Conservation (phyloP, 2,113 vertebrate species). For the Erythrocercus mccallii region DNA sequence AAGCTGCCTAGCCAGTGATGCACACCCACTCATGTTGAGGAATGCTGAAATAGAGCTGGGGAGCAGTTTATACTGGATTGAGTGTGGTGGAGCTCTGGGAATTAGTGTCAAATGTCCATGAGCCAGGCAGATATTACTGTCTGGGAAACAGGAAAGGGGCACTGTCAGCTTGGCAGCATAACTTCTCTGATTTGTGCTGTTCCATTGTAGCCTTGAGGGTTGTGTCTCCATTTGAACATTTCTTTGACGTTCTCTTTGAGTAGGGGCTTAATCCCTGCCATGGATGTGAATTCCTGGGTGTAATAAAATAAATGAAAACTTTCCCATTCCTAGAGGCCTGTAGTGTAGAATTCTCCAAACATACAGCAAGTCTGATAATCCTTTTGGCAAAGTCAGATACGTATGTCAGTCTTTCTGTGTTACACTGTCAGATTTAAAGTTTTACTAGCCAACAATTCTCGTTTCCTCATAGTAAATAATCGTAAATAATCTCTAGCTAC, state of each 20-base stretch:
- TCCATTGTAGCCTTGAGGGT: not conserved
- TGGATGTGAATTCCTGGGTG: not conserved
- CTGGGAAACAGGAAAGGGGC: not conserved
- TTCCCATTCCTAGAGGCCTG: not conserved
- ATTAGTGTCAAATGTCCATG: not conserved
- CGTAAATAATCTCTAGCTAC: not conserved
- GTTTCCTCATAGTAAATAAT: not conserved
- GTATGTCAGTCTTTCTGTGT: not conserved
- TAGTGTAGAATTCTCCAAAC: not conserved
- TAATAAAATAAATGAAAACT: constrained; percentile 3
- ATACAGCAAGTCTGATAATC: not conserved
- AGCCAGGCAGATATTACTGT: not conserved
- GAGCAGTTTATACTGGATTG: not conserved
- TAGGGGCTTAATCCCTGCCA: not conserved
- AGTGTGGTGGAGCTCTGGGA: not conserved
- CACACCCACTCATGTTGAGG: not conserved
- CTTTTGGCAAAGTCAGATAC: not conserved
- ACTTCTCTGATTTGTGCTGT: not conserved
- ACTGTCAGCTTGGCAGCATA: not conserved
- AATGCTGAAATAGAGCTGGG: not conserved
- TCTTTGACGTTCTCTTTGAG: not conserved
- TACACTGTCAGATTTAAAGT: not conserved
- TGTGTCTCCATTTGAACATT: not conserved
- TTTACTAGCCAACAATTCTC: not conserved
- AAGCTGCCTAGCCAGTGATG: not conserved